phyloP scores from a whole-genome alignment of 2,888 invertebrate species.

The Melanchra persicariae region DNA sequence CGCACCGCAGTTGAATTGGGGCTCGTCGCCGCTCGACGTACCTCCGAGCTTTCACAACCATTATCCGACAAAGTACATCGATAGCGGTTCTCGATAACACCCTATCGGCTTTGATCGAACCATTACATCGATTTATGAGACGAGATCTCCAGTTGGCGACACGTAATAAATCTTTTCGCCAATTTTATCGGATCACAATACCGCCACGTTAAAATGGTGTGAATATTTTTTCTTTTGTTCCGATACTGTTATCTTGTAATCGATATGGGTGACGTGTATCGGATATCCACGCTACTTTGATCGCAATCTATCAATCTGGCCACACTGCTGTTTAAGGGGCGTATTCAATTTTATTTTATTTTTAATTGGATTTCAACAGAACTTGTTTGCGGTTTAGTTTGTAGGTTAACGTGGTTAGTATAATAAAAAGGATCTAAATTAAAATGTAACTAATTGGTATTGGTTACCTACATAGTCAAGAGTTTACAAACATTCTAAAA shows the following conservation, averaged over 20 bases:
- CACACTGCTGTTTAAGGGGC: constrained; percentile 50
- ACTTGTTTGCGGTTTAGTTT: constrained; percentile 48
- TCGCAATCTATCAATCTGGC: constrained; percentile 59
- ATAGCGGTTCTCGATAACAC: constrained; percentile 77
- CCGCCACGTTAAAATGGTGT: constrained; percentile 67
- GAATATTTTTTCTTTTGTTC: constrained; percentile 69
- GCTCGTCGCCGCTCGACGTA: constrained; percentile 61
- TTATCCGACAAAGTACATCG: constrained; percentile 72
- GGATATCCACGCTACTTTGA: constrained; percentile 65
- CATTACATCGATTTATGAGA: constrained; percentile 85
- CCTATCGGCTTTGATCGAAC: constrained; percentile 78
- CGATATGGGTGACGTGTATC: constrained; percentile 71
- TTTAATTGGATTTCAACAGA: constrained; percentile 57
- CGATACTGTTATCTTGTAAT: constrained; percentile 72
- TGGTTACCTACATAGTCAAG: constrained; percentile 46
- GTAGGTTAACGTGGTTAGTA: constrained; percentile 53
- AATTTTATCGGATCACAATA: constrained; percentile 76
- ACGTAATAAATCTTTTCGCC: constrained; percentile 79
- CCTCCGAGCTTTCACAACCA: constrained; percentile 81
- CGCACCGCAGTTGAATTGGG: constrained; percentile 69
- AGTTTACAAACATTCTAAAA: constrained; percentile 79
- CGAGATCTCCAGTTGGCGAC: constrained; percentile 78
- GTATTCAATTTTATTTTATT: constrained; percentile 55
- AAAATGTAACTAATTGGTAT: constrained; percentile 52
- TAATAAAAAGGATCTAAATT: constrained; percentile 52